Percentiles rank a stretch among this genome's conserved stretches.
Conservation (phyloP, 2,888 invertebrate species). For the Eutolmus rufibarbis region DNA sequence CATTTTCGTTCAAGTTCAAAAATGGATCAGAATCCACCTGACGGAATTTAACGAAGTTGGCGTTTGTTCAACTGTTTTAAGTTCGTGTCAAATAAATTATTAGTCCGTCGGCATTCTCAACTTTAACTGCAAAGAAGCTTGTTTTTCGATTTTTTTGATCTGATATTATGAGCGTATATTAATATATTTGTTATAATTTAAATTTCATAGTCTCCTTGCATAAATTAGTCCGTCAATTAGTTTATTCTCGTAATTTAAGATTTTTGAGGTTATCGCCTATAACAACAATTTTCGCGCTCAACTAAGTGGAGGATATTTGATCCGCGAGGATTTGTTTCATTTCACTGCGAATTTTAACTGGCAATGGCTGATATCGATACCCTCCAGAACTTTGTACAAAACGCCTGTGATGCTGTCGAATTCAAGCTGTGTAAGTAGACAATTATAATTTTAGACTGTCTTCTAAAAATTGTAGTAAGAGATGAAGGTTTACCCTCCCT, state of each 20-base stretch:
- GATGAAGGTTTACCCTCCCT: too few relatives aligned
- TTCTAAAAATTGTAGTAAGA: too few relatives aligned
- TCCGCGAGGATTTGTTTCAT: not conserved
- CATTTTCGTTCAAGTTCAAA: too few relatives aligned
- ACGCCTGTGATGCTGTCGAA: slow-evolving; percentile 59
- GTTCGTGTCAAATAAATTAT: too few relatives aligned
- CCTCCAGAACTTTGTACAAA: slow-evolving; percentile 57
- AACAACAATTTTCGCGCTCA: not conserved
- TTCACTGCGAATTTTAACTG: not conserved
- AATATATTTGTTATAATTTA: not conserved
- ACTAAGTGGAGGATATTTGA: not conserved
- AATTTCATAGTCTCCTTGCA: not conserved
- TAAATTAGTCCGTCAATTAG: not conserved
- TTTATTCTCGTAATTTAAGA: not conserved
- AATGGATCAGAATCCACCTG: too few relatives aligned
- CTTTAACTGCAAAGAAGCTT: not conserved
- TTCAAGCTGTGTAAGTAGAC: slow-evolving; percentile 59
- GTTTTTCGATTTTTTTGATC: not conserved
- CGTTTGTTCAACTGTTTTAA: too few relatives aligned
- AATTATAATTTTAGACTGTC: not conserved
- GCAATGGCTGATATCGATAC: slow-evolving; percentile 51
- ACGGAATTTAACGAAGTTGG: too few relatives aligned
- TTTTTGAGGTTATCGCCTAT: not conserved
- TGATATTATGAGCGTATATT: not conserved
- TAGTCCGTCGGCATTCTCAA: too few relatives aligned